Percentiles rank a stretch among this genome's conserved stretches.
phyloP scores from a whole-genome alignment of 1,140 invertebrate genomes.

The Magallana gigas region DNA sequence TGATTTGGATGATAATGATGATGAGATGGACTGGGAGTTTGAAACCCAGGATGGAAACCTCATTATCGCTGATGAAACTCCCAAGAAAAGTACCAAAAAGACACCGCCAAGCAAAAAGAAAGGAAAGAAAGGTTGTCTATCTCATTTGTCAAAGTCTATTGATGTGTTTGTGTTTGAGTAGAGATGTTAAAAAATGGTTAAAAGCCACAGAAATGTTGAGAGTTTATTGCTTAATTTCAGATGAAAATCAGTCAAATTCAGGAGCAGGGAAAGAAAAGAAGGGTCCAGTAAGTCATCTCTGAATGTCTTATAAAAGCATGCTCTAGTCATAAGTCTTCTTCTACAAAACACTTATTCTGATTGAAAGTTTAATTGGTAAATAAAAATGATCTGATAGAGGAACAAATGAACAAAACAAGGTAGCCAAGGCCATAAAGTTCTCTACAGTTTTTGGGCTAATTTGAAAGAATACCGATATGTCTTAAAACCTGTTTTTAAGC shows the following conservation, averaged over 20 bases:
- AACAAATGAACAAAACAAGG: too few species aligned
- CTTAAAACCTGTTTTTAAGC: too few species aligned
- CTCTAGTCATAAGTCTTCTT: too few species aligned
- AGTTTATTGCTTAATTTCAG: background rate
- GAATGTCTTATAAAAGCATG: too few species aligned
- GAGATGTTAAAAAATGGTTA: background rate
- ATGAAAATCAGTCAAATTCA: background rate
- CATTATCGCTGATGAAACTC: conserved; percentile 48
- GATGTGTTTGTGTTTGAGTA: too few species aligned
- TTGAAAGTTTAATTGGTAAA: too few species aligned
- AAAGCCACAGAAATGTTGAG: background rate
- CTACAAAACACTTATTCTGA: too few species aligned
- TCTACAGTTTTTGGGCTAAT: too few species aligned
- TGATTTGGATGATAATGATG: conserved; percentile 42
- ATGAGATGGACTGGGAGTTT: conserved; percentile 56
- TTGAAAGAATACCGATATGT: too few species aligned
- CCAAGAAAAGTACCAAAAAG: conserved; percentile 11
- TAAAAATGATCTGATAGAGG: too few species aligned
- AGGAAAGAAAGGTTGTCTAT: background rate
- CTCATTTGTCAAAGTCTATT: background rate
- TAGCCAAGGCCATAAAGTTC: too few species aligned
- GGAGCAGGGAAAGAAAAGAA: background rate
- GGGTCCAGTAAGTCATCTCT: background rate
- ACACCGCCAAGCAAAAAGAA: background rate
- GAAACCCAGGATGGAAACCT: conserved; percentile 54